Percentiles rank a stretch among this genome's conserved stretches.
Conservation (phyloP, 2,797 vertebrate genomes). For the Trachurus trachurus region DNA sequence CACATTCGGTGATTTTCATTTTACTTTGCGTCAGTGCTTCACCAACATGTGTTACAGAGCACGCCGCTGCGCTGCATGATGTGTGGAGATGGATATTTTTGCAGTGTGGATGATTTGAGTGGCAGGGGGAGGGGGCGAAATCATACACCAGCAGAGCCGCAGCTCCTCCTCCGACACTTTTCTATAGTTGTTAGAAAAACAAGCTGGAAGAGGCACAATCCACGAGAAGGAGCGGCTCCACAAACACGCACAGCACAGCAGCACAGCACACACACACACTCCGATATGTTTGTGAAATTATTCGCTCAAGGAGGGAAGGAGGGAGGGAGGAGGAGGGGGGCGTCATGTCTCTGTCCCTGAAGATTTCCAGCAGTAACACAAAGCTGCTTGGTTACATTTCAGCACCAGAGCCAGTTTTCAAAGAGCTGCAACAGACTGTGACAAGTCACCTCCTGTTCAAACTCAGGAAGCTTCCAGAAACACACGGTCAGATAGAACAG, state of each 20-base stretch:
- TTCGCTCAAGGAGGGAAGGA: not conserved
- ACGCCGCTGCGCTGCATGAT: not conserved
- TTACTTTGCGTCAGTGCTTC: not conserved
- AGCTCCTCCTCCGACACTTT: conserved; percentile 15
- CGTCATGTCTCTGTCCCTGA: not conserved
- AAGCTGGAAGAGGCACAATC: conserved; percentile 17
- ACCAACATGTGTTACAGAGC: not conserved
- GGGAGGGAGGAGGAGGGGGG: not conserved
- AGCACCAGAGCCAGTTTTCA: not conserved
- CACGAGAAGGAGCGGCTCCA: conserved; percentile 21
- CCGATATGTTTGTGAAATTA: conserved; percentile 16
- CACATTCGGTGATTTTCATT: not conserved
- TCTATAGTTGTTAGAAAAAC: conserved; percentile 42
- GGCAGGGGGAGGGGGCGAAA: conserved; percentile 50
- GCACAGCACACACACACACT: not conserved
- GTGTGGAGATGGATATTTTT: conserved; percentile 23
- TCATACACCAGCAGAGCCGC: conserved; percentile 39
- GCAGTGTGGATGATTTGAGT: conserved; percentile 27
- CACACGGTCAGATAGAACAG: too few species aligned
- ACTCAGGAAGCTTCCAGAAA: not conserved
- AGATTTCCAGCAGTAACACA: not conserved
- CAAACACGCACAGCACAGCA: not conserved
- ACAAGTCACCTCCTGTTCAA: not conserved
- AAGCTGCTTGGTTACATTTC: not conserved
- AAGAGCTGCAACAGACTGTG: not conserved